These are phyloP conservation scores for Meda fulgida DNA, from an alignment of 2,797 vertebrate genomes.

Conservation along the genomic window DNA sequence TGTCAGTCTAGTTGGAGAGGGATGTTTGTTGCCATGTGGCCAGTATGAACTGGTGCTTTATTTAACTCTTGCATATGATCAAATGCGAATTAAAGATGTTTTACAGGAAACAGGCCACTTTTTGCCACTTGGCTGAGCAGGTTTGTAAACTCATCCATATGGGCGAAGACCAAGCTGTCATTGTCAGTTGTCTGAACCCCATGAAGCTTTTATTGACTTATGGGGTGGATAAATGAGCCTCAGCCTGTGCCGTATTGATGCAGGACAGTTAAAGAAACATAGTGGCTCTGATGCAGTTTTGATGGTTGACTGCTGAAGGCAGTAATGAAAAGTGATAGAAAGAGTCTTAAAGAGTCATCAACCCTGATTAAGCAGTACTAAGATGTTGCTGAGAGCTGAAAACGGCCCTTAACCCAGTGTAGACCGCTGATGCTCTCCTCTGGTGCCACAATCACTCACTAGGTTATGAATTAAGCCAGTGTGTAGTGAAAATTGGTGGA, in stretches of 20 bases:
- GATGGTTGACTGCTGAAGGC: not conserved
- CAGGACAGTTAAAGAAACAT: slow-evolving; percentile 30
- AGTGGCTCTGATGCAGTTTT: slow-evolving; percentile 10
- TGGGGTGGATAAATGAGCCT: slow-evolving; percentile 41
- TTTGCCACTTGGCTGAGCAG: not conserved
- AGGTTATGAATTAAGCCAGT: not conserved
- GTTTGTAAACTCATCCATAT: not conserved
- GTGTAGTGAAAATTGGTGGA: not conserved
- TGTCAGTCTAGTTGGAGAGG: slow-evolving; percentile 28
- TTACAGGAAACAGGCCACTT: not conserved
- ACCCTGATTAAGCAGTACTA: slow-evolving; percentile 27
- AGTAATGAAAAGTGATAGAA: slow-evolving; percentile 39
- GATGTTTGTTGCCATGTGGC: slow-evolving; percentile 27
- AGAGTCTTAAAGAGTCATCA: slow-evolving; percentile 39
- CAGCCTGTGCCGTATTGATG: slow-evolving; percentile 21
- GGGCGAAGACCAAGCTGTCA: slow-evolving; percentile 2
- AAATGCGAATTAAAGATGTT: not conserved
- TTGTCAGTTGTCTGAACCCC: not conserved
- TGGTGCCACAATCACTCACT: not conserved
- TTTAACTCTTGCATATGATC: slow-evolving; percentile 5
- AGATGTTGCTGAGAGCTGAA: slow-evolving; percentile 28
- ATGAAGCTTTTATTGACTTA: slow-evolving; percentile 15
- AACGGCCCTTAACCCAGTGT: not conserved
- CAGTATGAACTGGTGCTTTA: not conserved
- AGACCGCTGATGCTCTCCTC: not conserved